These are phyloP conservation scores for Corticium candelabrum DNA, from an alignment of 37 sponge, comb jelly and placozoan genomes.

Conservation along the genomic window DNA sequence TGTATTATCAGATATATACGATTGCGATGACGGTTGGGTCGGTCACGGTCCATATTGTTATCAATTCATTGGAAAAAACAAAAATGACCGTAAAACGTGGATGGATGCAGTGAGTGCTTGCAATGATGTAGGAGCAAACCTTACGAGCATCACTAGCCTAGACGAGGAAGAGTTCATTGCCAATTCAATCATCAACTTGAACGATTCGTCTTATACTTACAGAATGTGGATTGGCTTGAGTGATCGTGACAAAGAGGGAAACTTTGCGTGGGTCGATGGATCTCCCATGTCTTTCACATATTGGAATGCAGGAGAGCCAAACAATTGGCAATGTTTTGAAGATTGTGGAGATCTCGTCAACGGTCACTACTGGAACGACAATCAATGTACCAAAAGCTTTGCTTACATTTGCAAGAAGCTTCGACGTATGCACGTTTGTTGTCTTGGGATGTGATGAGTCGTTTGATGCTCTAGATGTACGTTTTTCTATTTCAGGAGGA, in stretches of 20 bases:
- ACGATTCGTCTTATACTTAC: background rate
- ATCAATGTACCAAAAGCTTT: background rate
- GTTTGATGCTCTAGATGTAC: background rate
- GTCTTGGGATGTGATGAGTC: background rate
- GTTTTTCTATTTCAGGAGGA: too few species aligned
- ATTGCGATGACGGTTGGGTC: background rate
- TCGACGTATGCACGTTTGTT: background rate
- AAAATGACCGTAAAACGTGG: background rate
- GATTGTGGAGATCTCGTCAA: background rate
- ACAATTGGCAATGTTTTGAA: background rate
- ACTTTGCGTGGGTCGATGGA: background rate
- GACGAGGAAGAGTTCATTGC: background rate
- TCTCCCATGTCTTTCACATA: background rate
- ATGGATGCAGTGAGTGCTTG: background rate
- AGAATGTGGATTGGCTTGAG: conserved; percentile 6
- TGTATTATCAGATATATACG: background rate
- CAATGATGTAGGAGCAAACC: background rate
- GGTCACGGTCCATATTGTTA: background rate
- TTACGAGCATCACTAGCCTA: background rate
- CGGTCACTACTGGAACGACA: conserved; percentile 15
- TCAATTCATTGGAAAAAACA: background rate
- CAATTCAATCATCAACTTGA: background rate
- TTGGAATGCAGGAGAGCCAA: background rate
- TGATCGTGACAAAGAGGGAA: background rate
- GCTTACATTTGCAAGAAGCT: background rate